Conservation (phyloP, 1,140 invertebrate genomes). For the Polypedilum pembai region DNA sequence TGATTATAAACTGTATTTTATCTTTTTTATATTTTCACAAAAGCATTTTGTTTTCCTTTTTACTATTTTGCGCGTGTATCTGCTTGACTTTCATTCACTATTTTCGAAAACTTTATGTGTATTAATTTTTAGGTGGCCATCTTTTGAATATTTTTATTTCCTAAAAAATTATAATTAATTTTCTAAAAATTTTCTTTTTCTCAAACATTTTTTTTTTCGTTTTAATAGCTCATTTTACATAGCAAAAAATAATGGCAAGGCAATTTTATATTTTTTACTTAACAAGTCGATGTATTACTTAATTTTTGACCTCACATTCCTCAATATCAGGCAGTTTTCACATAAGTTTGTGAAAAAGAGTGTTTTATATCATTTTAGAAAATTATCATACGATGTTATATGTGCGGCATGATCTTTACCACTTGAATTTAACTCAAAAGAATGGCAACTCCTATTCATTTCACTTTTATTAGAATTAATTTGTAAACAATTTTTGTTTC, state of each 20-base stretch:
- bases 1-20: neutral
- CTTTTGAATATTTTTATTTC: neutral
- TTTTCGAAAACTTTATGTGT: neutral
- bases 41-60: neutral
- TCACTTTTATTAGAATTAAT: neutral
- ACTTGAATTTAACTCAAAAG: neutral
- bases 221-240: neutral
- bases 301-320: neutral
- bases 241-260: conserved; percentile 17
- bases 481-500: too few relatives aligned
- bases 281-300: neutral
- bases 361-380: neutral
- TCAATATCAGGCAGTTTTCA: conserved; percentile 1
- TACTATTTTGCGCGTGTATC: neutral
- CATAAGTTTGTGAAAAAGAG: too few relatives aligned
- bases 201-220: neutral
- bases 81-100: neutral
- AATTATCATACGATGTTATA: neutral
- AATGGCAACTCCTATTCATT: neutral
- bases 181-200: neutral
- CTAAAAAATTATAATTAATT: conserved; percentile 1
- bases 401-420: neutral
- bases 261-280: conserved; percentile 19
- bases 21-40: neutral
- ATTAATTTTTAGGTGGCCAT: neutral